Percentiles rank a stretch among this genome's conserved stretches.
phyloP scores from a whole-genome alignment of 2,888 invertebrate species.

The Euplagia quadripunctaria region DNA sequence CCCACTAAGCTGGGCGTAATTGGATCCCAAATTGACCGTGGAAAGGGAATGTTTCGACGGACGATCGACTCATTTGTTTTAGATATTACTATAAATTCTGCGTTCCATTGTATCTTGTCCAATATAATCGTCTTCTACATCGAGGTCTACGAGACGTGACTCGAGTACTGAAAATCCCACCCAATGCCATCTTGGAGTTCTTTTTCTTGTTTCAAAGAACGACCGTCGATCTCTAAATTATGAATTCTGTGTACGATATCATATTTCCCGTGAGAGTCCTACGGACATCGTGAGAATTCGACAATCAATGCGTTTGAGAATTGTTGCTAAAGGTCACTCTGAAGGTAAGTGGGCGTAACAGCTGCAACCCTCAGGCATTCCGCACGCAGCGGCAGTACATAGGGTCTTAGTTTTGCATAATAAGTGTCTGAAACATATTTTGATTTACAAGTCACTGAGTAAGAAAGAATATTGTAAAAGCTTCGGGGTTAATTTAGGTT shows the following conservation, averaged over 20 bases:
- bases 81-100: constrained; percentile 54
- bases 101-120: constrained; percentile 18
- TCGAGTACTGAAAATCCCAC: background rate
- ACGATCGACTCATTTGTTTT: constrained; percentile 72
- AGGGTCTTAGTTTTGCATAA: background rate
- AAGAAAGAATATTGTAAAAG: too few relatives aligned
- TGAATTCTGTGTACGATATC: background rate
- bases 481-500: too few relatives aligned
- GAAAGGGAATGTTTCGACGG: constrained; percentile 68
- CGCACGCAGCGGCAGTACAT: background rate
- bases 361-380: background rate
- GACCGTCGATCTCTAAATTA: background rate
- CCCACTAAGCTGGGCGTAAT: constrained; percentile 85
- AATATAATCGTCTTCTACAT: constrained; percentile 7
- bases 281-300: background rate
- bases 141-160: constrained; percentile 9
- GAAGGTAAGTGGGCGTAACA: background rate
- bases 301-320: background rate
- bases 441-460: too few relatives aligned
- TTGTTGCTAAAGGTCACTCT: background rate
- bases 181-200: background rate
- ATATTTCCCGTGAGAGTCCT: background rate
- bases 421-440: too few relatives aligned
- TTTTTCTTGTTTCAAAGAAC: background rate
- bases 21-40: constrained; percentile 86